phyloP scores from a whole-genome alignment of 1,140 invertebrate species.

The Microplitis mediator region DNA sequence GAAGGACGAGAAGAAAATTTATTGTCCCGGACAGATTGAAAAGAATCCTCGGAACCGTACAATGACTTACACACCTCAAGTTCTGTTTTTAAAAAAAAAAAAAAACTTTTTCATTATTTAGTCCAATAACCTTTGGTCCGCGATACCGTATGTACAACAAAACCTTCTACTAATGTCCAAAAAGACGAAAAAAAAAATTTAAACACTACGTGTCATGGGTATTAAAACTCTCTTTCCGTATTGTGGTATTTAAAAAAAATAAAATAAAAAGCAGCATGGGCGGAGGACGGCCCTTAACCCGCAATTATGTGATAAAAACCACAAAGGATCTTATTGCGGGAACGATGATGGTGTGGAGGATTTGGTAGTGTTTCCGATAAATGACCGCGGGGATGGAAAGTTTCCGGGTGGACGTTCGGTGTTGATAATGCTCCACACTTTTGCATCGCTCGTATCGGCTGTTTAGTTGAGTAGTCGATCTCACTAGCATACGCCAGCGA shows the following conservation, averaged over 20 bases:
- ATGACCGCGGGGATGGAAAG: constrained; percentile 16
- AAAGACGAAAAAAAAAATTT: too few relatives aligned
- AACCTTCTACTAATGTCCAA: background rate
- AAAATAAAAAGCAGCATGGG: background rate
- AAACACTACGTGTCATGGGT: background rate
- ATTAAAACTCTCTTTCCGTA: background rate
- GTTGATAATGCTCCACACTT: too few relatives aligned
- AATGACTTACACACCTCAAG: constrained; percentile 24
- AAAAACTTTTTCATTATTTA: too few relatives aligned
- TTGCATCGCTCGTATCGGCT: too few relatives aligned
- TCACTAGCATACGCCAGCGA: too few relatives aligned
- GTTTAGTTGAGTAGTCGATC: too few relatives aligned
- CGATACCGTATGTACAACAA: too few relatives aligned
- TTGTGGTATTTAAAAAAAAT: background rate
- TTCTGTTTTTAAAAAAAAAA: background rate
- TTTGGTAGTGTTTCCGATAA: constrained; percentile 16
- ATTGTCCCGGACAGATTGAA: constrained; percentile 18
- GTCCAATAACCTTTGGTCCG: background rate
- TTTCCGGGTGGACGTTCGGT: constrained; percentile 9
- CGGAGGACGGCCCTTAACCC: background rate
- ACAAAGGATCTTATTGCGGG: constrained; percentile 5
- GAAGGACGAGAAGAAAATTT: constrained; percentile 22
- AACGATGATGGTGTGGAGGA: background rate
- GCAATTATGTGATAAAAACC: background rate
- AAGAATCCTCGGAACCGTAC: constrained; percentile 24